phyloP scores from a whole-genome alignment of 1,140 invertebrate genomes.

The Sycophila sp. region DNA sequence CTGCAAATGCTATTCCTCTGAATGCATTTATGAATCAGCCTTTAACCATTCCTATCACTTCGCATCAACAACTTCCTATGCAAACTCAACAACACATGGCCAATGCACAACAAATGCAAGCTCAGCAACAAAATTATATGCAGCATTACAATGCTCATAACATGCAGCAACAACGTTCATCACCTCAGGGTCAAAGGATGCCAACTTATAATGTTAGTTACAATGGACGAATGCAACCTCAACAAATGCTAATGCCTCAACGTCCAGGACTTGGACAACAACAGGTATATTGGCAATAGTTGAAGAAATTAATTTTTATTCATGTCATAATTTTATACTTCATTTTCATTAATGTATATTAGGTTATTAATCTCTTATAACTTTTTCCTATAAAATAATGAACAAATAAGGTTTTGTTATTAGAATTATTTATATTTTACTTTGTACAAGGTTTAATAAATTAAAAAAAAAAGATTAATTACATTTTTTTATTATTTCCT shows the following conservation, averaged over 20 bases:
- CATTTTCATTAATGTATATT: no score
- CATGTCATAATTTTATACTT: no score
- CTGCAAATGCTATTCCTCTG: slow-evolving; percentile 43
- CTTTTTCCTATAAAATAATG: no score
- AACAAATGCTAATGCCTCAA: slow-evolving; percentile 54
- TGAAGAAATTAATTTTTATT: no score
- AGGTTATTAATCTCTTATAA: no score
- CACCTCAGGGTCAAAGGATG: slow-evolving; percentile 53
- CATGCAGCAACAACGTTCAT: slow-evolving; percentile 55
- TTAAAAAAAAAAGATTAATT: background rate
- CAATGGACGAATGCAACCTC: slow-evolving; percentile 53
- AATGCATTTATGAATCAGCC: slow-evolving; percentile 49
- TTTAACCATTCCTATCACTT: slow-evolving; percentile 40
- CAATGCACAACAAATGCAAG: slow-evolving; percentile 52
- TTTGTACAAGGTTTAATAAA: background rate
- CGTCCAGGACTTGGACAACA: slow-evolving; percentile 56
- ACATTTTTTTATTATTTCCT: background rate
- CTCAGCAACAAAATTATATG: slow-evolving; percentile 46
- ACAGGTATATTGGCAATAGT: slow-evolving; percentile 44
- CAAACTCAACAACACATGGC: slow-evolving; percentile 53
- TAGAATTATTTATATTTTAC: background rate
- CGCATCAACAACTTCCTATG: slow-evolving; percentile 50
- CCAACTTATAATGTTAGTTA: slow-evolving; percentile 50
- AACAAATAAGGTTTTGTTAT: no score
- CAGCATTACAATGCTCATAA: slow-evolving; percentile 56